Evolutionary conservation across 2,888 invertebrate genomes (phyloP).

Genomic region (Augochlorella aurata): DNA sequence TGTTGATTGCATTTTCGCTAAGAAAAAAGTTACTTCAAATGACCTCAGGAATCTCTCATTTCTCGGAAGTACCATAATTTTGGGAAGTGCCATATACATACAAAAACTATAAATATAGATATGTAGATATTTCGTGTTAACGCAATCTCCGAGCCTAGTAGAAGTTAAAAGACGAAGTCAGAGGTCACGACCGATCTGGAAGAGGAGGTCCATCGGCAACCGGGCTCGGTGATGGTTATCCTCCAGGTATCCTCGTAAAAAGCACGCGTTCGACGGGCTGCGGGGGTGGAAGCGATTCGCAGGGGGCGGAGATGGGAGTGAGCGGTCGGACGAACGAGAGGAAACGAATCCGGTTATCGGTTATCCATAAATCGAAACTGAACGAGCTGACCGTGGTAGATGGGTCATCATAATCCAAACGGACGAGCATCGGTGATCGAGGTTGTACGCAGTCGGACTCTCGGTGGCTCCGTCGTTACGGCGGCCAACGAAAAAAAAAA

Average conservation of each 20-base stretch:
- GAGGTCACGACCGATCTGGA: not conserved
- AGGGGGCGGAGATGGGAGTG: slow-evolving; percentile 10
- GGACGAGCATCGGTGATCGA: slow-evolving; percentile 59
- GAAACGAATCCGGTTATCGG: slow-evolving; percentile 69
- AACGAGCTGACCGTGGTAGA: slow-evolving; percentile 69
- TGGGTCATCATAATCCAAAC: slow-evolving; percentile 69
- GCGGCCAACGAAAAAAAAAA: not conserved
- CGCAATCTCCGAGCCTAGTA: too few species aligned
- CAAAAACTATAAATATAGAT: too few species aligned
- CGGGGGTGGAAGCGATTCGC: slow-evolving; percentile 7
- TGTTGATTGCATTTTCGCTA: too few species aligned
- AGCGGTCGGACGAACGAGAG: slow-evolving; percentile 33
- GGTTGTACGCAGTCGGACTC: slow-evolving; percentile 46
- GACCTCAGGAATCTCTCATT: too few species aligned
- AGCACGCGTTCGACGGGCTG: slow-evolving; percentile 27
- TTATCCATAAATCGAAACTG: slow-evolving; percentile 71
- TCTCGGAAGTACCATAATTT: too few species aligned
- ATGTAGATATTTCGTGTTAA: too few species aligned
- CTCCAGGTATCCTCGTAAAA: slow-evolving; percentile 62
- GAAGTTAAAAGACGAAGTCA: not conserved
- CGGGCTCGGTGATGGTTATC: slow-evolving; percentile 53
- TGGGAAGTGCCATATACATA: too few species aligned
- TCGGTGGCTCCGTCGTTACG: slow-evolving; percentile 39
- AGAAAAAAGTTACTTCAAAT: too few species aligned
- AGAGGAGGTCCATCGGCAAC: slow-evolving; percentile 55